These are phyloP conservation scores for Nomada goodeniana DNA, from an alignment of 2,888 invertebrate genomes.

Conservation along the genomic window DNA sequence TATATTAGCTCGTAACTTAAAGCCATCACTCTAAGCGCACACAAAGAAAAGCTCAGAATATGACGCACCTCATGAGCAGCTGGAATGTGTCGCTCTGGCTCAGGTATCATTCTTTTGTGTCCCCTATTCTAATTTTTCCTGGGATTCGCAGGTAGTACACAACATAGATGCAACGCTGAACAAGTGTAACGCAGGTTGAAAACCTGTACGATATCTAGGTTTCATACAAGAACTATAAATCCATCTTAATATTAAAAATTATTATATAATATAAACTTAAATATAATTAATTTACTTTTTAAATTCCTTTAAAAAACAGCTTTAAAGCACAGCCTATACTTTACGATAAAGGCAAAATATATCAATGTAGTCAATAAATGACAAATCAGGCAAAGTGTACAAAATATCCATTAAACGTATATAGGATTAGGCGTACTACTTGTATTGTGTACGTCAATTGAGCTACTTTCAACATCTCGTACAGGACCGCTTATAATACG, in stretches of 20 bases:
- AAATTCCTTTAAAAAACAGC: neutral
- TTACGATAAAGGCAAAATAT: neutral
- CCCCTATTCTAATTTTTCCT: constrained; percentile 18
- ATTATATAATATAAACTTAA: neutral
- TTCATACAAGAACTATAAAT: neutral
- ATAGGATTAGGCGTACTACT: neutral
- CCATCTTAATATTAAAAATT: neutral
- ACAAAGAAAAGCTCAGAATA: constrained; percentile 62
- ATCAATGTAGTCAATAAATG: neutral
- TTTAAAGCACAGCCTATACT: neutral
- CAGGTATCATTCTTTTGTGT: constrained; percentile 37
- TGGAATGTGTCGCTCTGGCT: constrained; percentile 58
- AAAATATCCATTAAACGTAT: constrained; percentile 1
- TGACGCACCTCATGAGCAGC: constrained; percentile 66
- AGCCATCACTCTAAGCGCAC: constrained; percentile 40
- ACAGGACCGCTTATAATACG: constrained; percentile 22
- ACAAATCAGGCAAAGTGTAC: no score
- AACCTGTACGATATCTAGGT: neutral
- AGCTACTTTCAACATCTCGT: constrained; percentile 23
- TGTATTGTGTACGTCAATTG: constrained; percentile 8
- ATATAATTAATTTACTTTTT: neutral
- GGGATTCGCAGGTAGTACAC: constrained; percentile 23
- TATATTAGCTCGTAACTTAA: constrained; percentile 21
- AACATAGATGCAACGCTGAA: neutral
- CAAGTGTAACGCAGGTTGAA: constrained; percentile 15